Evolutionary conservation across 2,888 invertebrate species (phyloP).

Genomic region (Lampropteryx suffumata): DNA sequence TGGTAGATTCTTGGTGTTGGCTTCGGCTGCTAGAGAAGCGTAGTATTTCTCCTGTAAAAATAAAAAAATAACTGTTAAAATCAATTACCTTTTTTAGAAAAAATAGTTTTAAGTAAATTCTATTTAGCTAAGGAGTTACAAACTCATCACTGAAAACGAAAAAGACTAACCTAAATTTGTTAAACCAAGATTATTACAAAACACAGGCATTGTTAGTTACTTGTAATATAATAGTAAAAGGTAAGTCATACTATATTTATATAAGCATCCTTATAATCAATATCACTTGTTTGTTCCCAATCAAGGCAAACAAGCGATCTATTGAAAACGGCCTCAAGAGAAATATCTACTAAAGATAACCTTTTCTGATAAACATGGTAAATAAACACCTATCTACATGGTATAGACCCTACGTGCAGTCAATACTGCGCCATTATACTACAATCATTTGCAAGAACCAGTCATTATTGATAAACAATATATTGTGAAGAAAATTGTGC

Average conservation of each 20-base stretch:
- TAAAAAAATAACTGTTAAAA: too few relatives aligned
- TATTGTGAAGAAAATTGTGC: slow-evolving; percentile 1
- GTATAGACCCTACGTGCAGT: neutral
- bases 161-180: too few relatives aligned
- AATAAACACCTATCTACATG: neutral
- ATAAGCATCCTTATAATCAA: too few relatives aligned
- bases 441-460: slow-evolving; percentile 2
- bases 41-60: slow-evolving; percentile 86
- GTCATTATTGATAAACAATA: slow-evolving; percentile 4
- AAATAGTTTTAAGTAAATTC: neutral
- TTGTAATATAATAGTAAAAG: too few relatives aligned
- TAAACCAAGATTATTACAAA: too few relatives aligned
- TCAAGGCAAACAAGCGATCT: slow-evolving; percentile 26
- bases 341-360: slow-evolving; percentile 27
- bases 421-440: slow-evolving; percentile 15
- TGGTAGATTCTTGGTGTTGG: slow-evolving; percentile 84
- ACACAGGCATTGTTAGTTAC: too few relatives aligned
- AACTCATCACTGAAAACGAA: too few relatives aligned
- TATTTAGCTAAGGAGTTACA: too few relatives aligned
- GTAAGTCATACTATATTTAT: too few relatives aligned
- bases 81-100: too few relatives aligned
- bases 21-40: slow-evolving; percentile 85
- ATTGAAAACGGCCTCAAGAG: slow-evolving; percentile 15
- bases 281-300: slow-evolving; percentile 1
- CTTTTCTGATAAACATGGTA: slow-evolving; percentile 23